Evolutionary conservation across 2,113 vertebrate species (phyloP).

Genomic region (Aspiorhynchus laticeps): DNA sequence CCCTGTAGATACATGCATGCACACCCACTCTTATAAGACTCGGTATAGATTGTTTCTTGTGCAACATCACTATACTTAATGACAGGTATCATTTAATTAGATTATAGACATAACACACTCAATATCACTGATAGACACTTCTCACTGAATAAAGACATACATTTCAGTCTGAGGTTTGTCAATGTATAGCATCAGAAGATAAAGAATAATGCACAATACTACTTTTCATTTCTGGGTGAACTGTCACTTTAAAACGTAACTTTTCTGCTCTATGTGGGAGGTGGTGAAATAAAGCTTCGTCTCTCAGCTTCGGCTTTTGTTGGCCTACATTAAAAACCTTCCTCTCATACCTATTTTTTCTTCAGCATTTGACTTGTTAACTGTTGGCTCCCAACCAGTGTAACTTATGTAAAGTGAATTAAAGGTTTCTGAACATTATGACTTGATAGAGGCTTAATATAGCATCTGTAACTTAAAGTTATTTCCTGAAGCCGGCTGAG

Average conservation of each 20-base stretch:
- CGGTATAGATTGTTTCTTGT: neutral
- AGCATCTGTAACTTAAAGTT: neutral
- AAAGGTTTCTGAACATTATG: neutral
- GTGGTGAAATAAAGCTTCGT: neutral
- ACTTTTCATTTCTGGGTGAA: neutral
- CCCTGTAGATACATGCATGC: slow-evolving; percentile 50
- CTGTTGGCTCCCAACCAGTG: neutral
- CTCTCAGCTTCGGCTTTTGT: neutral
- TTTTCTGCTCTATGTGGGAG: neutral
- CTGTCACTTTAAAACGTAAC: neutral
- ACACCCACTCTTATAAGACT: neutral
- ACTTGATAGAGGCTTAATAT: neutral
- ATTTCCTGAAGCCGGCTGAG: neutral
- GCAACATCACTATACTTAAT: neutral
- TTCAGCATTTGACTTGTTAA: neutral
- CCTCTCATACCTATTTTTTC: neutral
- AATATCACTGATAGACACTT: neutral
- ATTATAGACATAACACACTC: neutral
- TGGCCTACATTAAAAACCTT: neutral
- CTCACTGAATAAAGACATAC: neutral
- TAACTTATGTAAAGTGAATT: neutral
- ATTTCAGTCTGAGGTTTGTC: neutral
- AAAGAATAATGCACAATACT: neutral
- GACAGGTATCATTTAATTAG: neutral
- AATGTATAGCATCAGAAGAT: neutral